Evolutionary conservation across 2,888 invertebrate species (phyloP).

Genomic region (Meiosimyza platycephala): DNA sequence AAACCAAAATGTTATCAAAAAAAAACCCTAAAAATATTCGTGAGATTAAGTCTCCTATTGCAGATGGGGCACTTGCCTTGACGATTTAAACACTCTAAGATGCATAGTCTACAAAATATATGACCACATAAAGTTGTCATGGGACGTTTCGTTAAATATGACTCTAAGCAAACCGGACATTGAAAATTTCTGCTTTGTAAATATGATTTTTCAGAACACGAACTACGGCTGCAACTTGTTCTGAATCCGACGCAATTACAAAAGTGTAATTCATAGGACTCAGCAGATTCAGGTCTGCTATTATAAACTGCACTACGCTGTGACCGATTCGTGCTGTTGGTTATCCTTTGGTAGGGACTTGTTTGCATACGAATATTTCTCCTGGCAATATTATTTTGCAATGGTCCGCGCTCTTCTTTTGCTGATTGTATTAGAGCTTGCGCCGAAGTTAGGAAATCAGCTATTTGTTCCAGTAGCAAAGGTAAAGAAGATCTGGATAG

Average conservation of each 20-base stretch:
- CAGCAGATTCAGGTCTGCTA: slow-evolving; percentile 5
- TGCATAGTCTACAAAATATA: slow-evolving; percentile 40
- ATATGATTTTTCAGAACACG: neutral
- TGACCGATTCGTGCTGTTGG: neutral
- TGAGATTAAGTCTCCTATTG: slow-evolving; percentile 40
- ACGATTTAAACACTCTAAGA: slow-evolving; percentile 36
- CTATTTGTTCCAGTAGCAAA: slow-evolving; percentile 36
- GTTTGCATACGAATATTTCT: slow-evolving; percentile 25
- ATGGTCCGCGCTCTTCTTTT: slow-evolving; percentile 14
- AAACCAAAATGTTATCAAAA: slow-evolving; percentile 25
- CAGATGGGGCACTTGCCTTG: slow-evolving; percentile 40
- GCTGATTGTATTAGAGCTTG: slow-evolving; percentile 33
- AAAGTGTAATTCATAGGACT: slow-evolving; percentile 21
- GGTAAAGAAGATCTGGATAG: neutral
- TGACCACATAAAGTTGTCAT: slow-evolving; percentile 40
- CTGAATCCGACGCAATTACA: slow-evolving; percentile 31
- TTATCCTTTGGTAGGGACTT: slow-evolving; percentile 33
- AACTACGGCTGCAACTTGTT: slow-evolving; percentile 2
- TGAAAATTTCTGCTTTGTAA: slow-evolving; percentile 27
- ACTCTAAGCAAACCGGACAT: slow-evolving; percentile 40
- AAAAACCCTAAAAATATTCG: slow-evolving; percentile 37
- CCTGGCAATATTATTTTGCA: neutral
- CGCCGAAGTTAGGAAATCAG: slow-evolving; percentile 37
- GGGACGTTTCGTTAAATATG: slow-evolving; percentile 39
- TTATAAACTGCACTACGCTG: slow-evolving; percentile 3